Conservation (phyloP, 1,140 invertebrate species). For the Andricus grossulariae region DNA sequence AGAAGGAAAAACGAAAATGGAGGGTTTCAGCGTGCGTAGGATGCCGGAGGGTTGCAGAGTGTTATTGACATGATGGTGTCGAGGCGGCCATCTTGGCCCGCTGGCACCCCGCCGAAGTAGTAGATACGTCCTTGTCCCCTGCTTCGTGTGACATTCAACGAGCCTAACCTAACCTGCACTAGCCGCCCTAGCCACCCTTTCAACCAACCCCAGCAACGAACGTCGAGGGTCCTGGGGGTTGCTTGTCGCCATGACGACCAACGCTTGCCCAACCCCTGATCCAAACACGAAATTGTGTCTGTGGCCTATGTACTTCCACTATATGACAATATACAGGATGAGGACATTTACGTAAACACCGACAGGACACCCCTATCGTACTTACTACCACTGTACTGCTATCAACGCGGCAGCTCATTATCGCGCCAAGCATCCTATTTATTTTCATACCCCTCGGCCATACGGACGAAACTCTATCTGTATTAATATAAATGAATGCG, state of each 20-base stretch:
- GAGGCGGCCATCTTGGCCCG: conserved; percentile 78
- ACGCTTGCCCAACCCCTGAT: conserved; percentile 63
- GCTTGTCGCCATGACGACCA: conserved; percentile 70
- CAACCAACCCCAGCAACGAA: conserved; percentile 64
- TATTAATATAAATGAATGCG: conserved; percentile 8
- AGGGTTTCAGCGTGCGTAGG: conserved; percentile 34
- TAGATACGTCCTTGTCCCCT: conserved; percentile 75
- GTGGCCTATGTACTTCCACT: conserved; percentile 57
- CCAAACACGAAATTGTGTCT: conserved; percentile 64
- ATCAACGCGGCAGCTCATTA: conserved; percentile 35
- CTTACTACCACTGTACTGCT: conserved; percentile 13
- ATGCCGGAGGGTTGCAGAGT: conserved; percentile 69
- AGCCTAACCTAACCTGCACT: conserved; percentile 61
- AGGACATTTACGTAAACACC: conserved; percentile 35
- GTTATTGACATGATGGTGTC: conserved; percentile 79
- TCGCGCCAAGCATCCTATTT: conserved; percentile 38
- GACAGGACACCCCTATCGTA: conserved; percentile 7
- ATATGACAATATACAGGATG: background rate
- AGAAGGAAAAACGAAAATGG: conserved; percentile 48
- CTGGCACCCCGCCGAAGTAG: conserved; percentile 51
- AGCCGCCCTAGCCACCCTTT: conserved; percentile 67
- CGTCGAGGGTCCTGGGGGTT: conserved; percentile 64
- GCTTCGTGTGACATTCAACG: conserved; percentile 66
- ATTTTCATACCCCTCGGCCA: conserved; percentile 20
- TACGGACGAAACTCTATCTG: background rate